Evolutionary conservation across 2,113 vertebrate species (phyloP).

Genomic region (Calcarius ornatus): DNA sequence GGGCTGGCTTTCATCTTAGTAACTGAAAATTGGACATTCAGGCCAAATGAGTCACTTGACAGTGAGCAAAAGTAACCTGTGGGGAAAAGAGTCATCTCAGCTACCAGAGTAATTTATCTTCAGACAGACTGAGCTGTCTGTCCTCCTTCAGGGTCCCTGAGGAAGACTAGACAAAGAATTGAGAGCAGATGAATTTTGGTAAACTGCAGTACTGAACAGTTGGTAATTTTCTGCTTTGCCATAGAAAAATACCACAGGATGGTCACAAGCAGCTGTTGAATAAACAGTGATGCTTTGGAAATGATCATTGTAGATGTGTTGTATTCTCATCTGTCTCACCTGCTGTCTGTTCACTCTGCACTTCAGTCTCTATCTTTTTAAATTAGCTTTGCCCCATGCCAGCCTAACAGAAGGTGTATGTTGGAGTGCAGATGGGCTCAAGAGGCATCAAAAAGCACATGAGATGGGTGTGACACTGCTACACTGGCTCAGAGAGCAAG

Average conservation of each 20-base stretch:
- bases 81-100: not conserved
- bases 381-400: not conserved
- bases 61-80: not conserved
- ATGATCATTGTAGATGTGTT: not conserved
- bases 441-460: not conserved
- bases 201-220: not conserved
- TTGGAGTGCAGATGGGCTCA: not conserved
- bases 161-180: not conserved
- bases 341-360: not conserved
- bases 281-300: not conserved
- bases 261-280: not conserved
- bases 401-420: not conserved
- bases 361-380: not conserved
- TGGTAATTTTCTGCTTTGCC: not conserved
- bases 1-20: not conserved
- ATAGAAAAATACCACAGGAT: not conserved
- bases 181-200: not conserved
- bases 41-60: not conserved
- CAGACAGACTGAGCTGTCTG: not conserved
- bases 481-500: not conserved
- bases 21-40: not conserved
- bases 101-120: not conserved
- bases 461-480: not conserved
- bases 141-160: not conserved
- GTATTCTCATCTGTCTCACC: not conserved